phyloP scores from a whole-genome alignment of 2,888 invertebrate genomes.

The Mantis religiosa region DNA sequence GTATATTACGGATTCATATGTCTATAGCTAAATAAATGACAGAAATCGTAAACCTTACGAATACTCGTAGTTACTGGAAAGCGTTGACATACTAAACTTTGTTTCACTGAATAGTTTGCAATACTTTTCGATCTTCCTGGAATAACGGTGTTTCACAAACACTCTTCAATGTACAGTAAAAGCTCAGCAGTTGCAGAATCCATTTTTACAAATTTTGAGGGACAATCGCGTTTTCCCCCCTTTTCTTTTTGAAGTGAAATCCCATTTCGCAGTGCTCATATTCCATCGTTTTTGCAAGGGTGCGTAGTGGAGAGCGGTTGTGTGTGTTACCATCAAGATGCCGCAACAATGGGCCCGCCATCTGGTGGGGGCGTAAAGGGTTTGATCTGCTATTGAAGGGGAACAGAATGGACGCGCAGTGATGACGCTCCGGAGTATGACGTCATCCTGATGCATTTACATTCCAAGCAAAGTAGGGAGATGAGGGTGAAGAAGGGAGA shows the following conservation, averaged over 20 bases:
- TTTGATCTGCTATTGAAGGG: not conserved
- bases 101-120: too few species aligned
- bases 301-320: not conserved
- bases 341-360: not conserved
- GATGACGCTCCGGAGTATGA: not conserved
- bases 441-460: not conserved
- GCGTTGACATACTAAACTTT: too few species aligned
- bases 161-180: too few species aligned
- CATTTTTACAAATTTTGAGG: too few species aligned
- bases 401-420: not conserved
- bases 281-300: not conserved
- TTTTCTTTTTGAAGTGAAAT: not conserved
- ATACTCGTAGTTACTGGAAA: too few species aligned
- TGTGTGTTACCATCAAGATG: not conserved
- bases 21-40: too few species aligned
- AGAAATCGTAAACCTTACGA: too few species aligned
- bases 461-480: not conserved
- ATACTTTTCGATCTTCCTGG: too few species aligned
- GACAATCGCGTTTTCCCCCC: too few species aligned
- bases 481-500: not conserved
- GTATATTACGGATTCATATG: too few species aligned
- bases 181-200: too few species aligned
- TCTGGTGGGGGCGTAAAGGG: not conserved
- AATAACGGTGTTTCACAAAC: too few species aligned
- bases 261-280: not conserved